Percentiles rank a stretch among this genome's conserved stretches.
phyloP scores from a whole-genome alignment of 2,797 vertebrate genomes.

The Cynopterus sphinx region DNA sequence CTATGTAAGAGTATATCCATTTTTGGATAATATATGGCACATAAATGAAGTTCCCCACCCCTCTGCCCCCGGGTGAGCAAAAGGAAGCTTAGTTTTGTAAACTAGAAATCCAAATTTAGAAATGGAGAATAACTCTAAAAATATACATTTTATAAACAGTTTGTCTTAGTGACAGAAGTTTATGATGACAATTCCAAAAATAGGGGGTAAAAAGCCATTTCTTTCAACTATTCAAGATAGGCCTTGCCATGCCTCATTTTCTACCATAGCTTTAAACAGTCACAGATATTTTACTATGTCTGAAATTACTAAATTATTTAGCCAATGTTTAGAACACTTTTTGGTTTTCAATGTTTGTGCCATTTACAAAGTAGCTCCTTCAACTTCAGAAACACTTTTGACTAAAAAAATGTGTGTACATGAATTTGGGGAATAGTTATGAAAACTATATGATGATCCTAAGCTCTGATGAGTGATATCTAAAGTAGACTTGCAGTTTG shows the following conservation, averaged over 20 bases:
- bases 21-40: not conserved
- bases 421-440: not conserved
- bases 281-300: not conserved
- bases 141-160: not conserved
- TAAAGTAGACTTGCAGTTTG: not conserved
- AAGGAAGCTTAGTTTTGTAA: not conserved
- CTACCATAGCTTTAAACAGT: not conserved
- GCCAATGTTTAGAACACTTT: not conserved
- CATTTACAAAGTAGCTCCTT: not conserved
- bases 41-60: not conserved
- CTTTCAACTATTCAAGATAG: not conserved
- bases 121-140: slow-evolving; percentile 49
- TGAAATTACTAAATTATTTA: not conserved
- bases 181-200: slow-evolving; percentile 39
- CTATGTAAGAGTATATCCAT: not conserved
- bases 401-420: not conserved
- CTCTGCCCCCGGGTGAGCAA: not conserved
- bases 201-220: not conserved
- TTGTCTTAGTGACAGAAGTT: not conserved
- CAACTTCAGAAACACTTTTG: not conserved
- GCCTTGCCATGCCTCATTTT: not conserved
- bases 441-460: not conserved
- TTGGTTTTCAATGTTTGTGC: not conserved
- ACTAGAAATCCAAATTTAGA: slow-evolving; percentile 55
- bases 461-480: not conserved